phyloP scores from a whole-genome alignment of 2,888 invertebrate genomes.

The Perithous albicinctus region DNA sequence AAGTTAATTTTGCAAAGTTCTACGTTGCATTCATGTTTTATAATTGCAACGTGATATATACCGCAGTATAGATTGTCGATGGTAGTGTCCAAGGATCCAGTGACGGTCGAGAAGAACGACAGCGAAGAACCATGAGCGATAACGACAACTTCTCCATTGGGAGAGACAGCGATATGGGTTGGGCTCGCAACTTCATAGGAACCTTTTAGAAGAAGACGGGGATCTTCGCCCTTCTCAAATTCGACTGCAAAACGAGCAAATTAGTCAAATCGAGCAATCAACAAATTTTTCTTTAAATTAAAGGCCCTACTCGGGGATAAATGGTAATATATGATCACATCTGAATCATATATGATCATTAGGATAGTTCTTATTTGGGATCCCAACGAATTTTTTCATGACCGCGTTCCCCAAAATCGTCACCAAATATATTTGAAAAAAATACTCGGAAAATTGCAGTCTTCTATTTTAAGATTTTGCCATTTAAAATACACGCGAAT shows the following conservation, averaged over 20 bases:
- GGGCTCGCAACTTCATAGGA: slow-evolving; percentile 85
- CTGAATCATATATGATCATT: too few relatives aligned
- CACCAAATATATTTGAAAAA: too few relatives aligned
- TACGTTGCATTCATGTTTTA: neutral
- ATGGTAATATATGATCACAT: too few relatives aligned
- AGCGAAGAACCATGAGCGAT: slow-evolving; percentile 89
- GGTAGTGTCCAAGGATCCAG: slow-evolving; percentile 88
- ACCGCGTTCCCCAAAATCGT: too few relatives aligned
- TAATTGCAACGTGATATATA: slow-evolving; percentile 8
- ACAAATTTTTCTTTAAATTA: neutral
- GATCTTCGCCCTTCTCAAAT: slow-evolving; percentile 91
- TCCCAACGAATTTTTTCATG: too few relatives aligned
- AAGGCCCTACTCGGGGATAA: neutral
- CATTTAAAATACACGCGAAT: too few relatives aligned
- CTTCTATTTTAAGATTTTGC: too few relatives aligned
- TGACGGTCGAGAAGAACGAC: slow-evolving; percentile 89
- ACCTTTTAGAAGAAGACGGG: slow-evolving; percentile 89
- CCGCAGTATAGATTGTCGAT: slow-evolving; percentile 87
- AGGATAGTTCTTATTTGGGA: too few relatives aligned
- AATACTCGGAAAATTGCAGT: too few relatives aligned
- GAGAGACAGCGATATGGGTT: slow-evolving; percentile 90
- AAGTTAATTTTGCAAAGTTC: too few relatives aligned
- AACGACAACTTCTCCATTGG: slow-evolving; percentile 91
- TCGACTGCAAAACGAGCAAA: slow-evolving; percentile 88
- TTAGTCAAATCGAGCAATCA: neutral